phyloP scores from a whole-genome alignment of 2,888 invertebrate species.

The Tuta absoluta region DNA sequence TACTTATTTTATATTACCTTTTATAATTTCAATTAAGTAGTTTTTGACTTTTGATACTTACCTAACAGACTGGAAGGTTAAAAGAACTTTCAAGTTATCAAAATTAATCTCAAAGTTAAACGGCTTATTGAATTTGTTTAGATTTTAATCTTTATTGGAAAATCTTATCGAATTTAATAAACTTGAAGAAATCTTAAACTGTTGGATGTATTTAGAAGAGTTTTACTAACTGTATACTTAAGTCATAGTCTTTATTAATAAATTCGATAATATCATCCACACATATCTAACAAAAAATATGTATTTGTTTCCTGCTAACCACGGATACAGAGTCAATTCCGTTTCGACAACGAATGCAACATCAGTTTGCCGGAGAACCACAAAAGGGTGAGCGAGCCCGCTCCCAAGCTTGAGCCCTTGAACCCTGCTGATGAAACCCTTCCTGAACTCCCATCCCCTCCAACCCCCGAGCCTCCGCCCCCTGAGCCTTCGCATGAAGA shows the following conservation, averaged over 20 bases:
- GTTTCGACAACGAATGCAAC: slow-evolving; percentile 99
- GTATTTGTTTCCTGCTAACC: slow-evolving; percentile 65
- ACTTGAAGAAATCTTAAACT: not conserved
- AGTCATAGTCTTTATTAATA: not conserved
- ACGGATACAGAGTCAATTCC: slow-evolving; percentile 95
- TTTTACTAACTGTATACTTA: no score
- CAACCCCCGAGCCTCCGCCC: slow-evolving; percentile 50
- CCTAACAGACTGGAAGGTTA: not conserved
- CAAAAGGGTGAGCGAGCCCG: slow-evolving; percentile 94
- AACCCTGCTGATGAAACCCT: slow-evolving; percentile 32
- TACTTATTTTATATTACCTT: not conserved
- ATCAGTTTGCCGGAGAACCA: slow-evolving; percentile 98
- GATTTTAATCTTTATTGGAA: slow-evolving; percentile 9
- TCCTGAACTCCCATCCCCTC: slow-evolving; percentile 41
- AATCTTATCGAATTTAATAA: not conserved
- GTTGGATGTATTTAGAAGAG: no score
- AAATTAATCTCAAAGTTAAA: slow-evolving; percentile 2
- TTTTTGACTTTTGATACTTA: not conserved
- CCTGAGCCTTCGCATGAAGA: slow-evolving; percentile 54
- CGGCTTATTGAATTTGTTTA: slow-evolving; percentile 6
- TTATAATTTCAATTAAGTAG: not conserved
- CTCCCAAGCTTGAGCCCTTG: slow-evolving; percentile 67
- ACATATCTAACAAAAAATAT: slow-evolving; percentile 32
- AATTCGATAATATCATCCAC: not conserved
- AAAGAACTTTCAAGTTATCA: not conserved